Evolutionary conservation across 2,888 invertebrate genomes (phyloP), one percentile per base, ranked within the genome.

Genomic region (Acrocyrtus sp.): DNA sequence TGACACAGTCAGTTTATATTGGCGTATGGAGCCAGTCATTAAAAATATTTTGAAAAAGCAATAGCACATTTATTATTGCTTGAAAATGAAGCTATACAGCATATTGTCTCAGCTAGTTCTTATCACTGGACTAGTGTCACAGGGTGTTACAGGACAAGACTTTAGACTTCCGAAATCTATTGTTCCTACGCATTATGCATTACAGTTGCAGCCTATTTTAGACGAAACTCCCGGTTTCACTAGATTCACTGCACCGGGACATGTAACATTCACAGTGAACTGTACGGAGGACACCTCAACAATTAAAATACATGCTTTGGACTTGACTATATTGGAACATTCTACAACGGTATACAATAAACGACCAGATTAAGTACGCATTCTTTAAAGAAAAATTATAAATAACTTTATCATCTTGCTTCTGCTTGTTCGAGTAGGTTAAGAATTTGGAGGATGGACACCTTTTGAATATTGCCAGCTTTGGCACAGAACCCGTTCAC

Each of bases 141-240:
- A n/a, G n/a, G n/a, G n/a, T n/a, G n/a, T n/a, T n/a, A n/a, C n/a
- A n/a, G 34, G 34, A 12, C 60, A 69, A 48, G 62, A 69, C n/a
- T 78, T 72, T 43, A 50, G 78, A n/a, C 58, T 80, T 1, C 78
- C 79, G 2, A 21, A 22, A 3, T 21, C 68, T 2, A n/a, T 78
- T 10, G 21, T 68, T 17, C 79, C 79, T 1, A 47, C 51, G 1
- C 51, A 61, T 48, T 80, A 80, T 22, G 24, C 58, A 1, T 22
- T 80, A 0, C 60, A 73, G n/a, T 66, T 77, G 1, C 60, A 75
- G 10, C 78, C 80, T 1, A 74, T 80, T 47, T 39, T 77, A 3
- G 72, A 77, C 21, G 66, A 66, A 24, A 58, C 58, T 12, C 65
- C 76, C 1, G 72, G 58, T 1, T 70, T 48, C 27, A 50, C 58